Conservation (phyloP, 64 coral and sea anemone genomes). For the Dendronephthya gigantea region DNA sequence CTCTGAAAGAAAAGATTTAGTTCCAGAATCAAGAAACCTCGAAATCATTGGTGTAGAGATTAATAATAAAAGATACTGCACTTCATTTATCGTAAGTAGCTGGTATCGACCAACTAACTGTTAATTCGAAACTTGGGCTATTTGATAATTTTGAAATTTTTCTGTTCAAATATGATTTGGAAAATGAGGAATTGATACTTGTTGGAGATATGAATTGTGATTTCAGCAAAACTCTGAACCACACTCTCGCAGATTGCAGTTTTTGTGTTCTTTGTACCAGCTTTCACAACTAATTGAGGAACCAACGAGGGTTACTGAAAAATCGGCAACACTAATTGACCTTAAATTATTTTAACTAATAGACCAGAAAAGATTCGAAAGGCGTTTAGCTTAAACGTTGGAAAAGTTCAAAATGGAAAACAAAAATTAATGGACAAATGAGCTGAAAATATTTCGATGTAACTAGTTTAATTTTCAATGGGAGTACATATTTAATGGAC, state of each 20-base stretch:
- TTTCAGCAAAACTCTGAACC: neutral
- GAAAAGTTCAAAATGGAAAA: neutral
- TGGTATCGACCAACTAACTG: neutral
- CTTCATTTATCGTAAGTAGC: neutral
- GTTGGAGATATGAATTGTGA: conserved; percentile 25
- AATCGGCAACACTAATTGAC: neutral
- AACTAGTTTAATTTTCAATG: too few relatives aligned
- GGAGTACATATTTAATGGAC: too few relatives aligned
- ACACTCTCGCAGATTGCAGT: conserved; percentile 19
- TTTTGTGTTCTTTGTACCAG: conserved; percentile 21
- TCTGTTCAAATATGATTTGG: conserved; percentile 5
- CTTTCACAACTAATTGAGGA: neutral
- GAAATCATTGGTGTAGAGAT: neutral
- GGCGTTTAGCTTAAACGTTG: neutral
- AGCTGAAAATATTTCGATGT: too few relatives aligned
- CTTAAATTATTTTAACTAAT: conserved; percentile 25
- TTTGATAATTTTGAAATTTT: conserved; percentile 7
- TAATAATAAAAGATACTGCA: neutral
- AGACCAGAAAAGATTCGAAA: neutral
- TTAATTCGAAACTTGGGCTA: neutral
- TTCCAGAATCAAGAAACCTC: neutral
- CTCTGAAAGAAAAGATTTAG: neutral
- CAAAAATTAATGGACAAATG: too few relatives aligned
- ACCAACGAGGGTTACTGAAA: conserved; percentile 23
- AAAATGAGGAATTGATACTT: conserved; percentile 10